phyloP scores from a whole-genome alignment of 2,888 invertebrate species.

The Leptinotarsa peninsularis region DNA sequence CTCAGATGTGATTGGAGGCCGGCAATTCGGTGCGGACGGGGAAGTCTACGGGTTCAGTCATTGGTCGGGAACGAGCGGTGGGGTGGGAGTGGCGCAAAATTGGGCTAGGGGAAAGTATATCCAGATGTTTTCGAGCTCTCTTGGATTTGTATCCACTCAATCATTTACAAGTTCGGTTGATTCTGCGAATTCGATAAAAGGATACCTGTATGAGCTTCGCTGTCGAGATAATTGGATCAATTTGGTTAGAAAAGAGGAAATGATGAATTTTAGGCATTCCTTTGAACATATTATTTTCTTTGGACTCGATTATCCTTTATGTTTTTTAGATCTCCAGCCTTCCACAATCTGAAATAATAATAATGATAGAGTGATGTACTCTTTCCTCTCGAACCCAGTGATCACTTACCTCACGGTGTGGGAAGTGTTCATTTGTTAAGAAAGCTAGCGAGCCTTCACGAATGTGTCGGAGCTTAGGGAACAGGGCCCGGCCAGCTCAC shows the following conservation, averaged over 20 bases:
- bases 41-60: constrained; percentile 43
- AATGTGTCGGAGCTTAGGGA: no score
- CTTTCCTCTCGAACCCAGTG: no score
- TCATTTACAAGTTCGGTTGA: constrained; percentile 56
- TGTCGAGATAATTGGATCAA: constrained; percentile 10
- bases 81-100: constrained; percentile 38
- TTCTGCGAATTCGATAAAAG: constrained; percentile 26
- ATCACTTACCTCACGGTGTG: no score
- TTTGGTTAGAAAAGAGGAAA: neutral
- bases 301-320: no score
- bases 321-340: no score
- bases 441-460: no score
- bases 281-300: no score
- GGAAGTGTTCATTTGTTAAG: no score
- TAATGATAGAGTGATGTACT: no score
- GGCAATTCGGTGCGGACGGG: constrained; percentile 57
- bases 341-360: no score
- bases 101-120: constrained; percentile 45
- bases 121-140: constrained; percentile 37
- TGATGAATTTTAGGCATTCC: no score
- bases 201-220: constrained; percentile 7
- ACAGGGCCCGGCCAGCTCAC: no score
- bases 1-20: constrained; percentile 65
- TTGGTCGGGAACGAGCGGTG: constrained; percentile 43
- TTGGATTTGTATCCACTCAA: constrained; percentile 45